Conservation (phyloP, 2,797 vertebrate species). For the Erithacus rubecula region DNA sequence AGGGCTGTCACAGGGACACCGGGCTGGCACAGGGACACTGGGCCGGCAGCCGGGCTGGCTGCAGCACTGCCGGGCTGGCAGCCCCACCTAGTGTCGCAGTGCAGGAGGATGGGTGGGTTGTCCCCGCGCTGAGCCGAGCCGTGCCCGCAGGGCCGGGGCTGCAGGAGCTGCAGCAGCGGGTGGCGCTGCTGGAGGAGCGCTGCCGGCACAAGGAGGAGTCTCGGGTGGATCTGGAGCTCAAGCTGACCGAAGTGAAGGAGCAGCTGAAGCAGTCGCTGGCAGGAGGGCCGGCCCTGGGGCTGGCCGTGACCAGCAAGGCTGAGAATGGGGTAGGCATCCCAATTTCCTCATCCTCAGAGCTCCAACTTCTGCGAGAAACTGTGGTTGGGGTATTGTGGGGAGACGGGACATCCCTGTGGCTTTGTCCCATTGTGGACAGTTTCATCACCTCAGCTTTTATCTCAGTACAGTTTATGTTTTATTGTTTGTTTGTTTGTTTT, state of each 20-base stretch:
- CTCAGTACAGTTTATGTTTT: not conserved
- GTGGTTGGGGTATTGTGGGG: not conserved
- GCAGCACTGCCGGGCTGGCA: not conserved
- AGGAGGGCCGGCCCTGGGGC: constrained; percentile 83
- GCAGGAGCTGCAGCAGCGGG: constrained; percentile 79
- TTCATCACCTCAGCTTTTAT: not conserved
- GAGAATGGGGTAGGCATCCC: constrained; percentile 74
- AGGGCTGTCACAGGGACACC: not conserved
- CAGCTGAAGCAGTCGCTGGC: constrained; percentile 92
- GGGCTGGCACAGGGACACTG: not conserved
- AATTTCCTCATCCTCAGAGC: not conserved
- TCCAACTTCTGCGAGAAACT: not conserved
- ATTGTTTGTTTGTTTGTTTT: not conserved
- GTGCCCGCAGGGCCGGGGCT: constrained; percentile 76
- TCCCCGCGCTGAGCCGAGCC: not conserved
- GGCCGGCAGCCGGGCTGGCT: not conserved
- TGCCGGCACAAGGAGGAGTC: constrained; percentile 89
- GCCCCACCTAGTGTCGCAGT: constrained; percentile 32
- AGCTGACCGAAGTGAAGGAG: constrained; percentile 91
- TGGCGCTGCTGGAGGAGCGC: constrained; percentile 83
- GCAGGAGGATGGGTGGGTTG: not conserved
- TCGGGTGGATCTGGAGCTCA: constrained; percentile 90
- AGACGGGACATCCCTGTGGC: not conserved
- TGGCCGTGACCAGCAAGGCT: constrained; percentile 74
- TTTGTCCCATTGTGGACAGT: not conserved